A percentile compares a stretch with the other conserved stretches of the same genome.
phyloP scores from a whole-genome alignment of 2,888 invertebrate genomes.

The Rhabditoides inermis region DNA sequence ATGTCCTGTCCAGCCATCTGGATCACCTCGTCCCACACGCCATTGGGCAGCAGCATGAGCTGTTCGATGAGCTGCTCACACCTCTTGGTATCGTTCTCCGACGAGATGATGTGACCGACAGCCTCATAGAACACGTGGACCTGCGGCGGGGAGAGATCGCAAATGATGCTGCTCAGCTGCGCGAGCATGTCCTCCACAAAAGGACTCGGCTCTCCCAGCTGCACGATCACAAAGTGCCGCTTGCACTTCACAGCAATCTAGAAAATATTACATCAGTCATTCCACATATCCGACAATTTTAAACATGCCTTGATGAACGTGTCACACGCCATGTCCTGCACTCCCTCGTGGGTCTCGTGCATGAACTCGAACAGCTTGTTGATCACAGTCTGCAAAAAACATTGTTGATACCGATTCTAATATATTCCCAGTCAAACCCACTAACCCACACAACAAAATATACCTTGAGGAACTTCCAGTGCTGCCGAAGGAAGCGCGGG shows the following conservation, averaged over 20 bases:
- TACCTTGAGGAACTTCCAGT: conserved; percentile 99
- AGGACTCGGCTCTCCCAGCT: conserved; percentile 88
- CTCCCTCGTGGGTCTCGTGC: conserved; percentile 99
- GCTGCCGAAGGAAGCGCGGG: conserved; percentile 91
- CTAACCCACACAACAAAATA: too few relatives aligned
- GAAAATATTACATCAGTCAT: too few relatives aligned
- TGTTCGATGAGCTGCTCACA: conserved; percentile 90
- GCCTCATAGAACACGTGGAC: conserved; percentile 98
- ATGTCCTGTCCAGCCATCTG: conserved; percentile 71
- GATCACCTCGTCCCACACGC: conserved; percentile 96
- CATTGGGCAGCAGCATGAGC: conserved; percentile 93
- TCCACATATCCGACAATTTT: too few relatives aligned
- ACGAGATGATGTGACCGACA: conserved; percentile 96
- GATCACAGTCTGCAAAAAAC: conserved; percentile 60
- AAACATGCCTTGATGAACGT: conserved; percentile 99
- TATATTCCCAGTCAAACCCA: too few relatives aligned
- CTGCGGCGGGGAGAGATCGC: conserved; percentile 95
- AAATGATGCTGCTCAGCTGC: conserved; percentile 91
- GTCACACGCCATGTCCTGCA: conserved; percentile 97
- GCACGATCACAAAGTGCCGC: conserved; percentile 86
- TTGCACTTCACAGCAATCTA: conserved; percentile 95
- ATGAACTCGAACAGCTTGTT: conserved; percentile 99
- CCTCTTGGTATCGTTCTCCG: conserved; percentile 77
- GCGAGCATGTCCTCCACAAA: conserved; percentile 97
- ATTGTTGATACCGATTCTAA: too few relatives aligned